Conservation (phyloP, 2,113 vertebrate genomes). For the Psammodynastes pulverulentus region DNA sequence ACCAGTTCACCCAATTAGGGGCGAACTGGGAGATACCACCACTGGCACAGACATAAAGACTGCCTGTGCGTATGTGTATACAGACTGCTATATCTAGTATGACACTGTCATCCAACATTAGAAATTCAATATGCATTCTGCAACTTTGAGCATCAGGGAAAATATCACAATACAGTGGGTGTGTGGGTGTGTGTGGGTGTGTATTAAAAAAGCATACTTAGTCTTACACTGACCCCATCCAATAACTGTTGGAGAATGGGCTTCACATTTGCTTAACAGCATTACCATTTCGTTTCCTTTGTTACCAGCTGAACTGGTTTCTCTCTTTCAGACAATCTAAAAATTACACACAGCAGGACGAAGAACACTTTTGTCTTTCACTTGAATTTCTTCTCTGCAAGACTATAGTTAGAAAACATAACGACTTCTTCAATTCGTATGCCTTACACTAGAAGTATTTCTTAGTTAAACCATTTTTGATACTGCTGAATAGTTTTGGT, state of each 20-base stretch:
- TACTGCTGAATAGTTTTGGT: not conserved
- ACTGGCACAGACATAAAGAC: not conserved
- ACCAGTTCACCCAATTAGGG: no score
- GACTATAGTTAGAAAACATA: not conserved
- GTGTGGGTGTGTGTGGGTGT: no score
- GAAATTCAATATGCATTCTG: not conserved
- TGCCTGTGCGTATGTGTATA: not conserved
- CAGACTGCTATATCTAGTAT: not conserved
- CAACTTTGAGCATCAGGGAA: not conserved
- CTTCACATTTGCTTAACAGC: not conserved
- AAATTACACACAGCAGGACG: not conserved
- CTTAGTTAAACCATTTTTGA: not conserved
- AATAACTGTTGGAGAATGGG: not conserved
- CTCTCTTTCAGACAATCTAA: not conserved
- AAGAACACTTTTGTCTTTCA: not conserved
- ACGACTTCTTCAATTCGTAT: not conserved
- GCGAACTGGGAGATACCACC: no score
- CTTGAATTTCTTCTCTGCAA: not conserved
- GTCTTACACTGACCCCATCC: not conserved
- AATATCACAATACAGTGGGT: not conserved
- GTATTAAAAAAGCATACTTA: not conserved
- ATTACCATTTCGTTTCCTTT: slow-evolving; percentile 8
- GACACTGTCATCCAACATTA: not conserved
- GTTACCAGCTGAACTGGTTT: not conserved
- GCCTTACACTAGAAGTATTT: not conserved